These are phyloP conservation scores for Limnothrissa miodon DNA, from an alignment of 2,113 vertebrate genomes.

Conservation along the genomic window DNA sequence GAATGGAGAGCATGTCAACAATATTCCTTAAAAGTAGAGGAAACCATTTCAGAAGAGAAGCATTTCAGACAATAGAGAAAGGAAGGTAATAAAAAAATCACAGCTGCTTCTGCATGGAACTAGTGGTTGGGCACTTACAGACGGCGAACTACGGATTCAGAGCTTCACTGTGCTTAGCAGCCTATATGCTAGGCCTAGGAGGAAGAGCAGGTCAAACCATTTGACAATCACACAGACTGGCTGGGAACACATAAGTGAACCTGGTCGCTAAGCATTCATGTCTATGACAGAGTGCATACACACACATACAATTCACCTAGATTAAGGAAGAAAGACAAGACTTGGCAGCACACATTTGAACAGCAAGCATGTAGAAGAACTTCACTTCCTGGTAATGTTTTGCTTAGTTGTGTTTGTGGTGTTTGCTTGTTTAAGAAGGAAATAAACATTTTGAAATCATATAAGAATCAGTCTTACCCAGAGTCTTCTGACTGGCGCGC, in stretches of 20 bases:
- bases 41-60: constrained; percentile 24
- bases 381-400: neutral
- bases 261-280: constrained; percentile 42
- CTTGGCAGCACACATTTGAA: neutral
- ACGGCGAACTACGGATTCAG: constrained; percentile 88
- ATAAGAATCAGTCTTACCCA: constrained; percentile 66
- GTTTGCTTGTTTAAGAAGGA: neutral
- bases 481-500: constrained; percentile 48
- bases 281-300: neutral
- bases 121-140: constrained; percentile 87
- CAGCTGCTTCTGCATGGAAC: constrained; percentile 79
- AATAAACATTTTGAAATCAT: constrained; percentile 53
- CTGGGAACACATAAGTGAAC: constrained; percentile 26
- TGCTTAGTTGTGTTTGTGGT: neutral
- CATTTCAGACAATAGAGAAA: constrained; percentile 35
- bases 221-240: constrained; percentile 58
- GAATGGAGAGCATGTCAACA: neutral
- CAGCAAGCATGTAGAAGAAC: neutral
- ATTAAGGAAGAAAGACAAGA: constrained; percentile 1
- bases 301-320: constrained; percentile 29
- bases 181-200: constrained; percentile 91
- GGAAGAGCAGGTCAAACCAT: constrained; percentile 91
- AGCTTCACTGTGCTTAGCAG: constrained; percentile 89
- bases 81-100: no score
- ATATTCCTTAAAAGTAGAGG: neutral